Conservation (phyloP, 2,888 invertebrate genomes). For the Synergus laeviventris region DNA sequence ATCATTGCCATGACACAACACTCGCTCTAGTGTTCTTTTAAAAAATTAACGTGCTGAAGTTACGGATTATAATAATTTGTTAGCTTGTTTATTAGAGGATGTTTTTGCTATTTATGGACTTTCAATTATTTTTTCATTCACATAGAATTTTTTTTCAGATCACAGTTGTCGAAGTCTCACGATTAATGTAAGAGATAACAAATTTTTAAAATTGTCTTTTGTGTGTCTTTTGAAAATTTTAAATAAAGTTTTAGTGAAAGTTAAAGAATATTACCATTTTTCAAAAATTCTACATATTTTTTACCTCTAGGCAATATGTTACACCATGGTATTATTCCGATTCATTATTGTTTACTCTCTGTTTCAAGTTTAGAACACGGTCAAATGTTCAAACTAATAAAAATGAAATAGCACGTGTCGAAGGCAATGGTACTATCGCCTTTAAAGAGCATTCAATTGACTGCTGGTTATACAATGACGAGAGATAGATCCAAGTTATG, state of each 20-base stretch:
- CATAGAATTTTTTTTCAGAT: too few relatives aligned
- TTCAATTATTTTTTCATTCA: not conserved
- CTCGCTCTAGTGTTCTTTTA: not conserved
- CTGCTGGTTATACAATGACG: constrained; percentile 37
- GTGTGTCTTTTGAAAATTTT: too few relatives aligned
- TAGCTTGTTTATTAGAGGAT: constrained; percentile 1
- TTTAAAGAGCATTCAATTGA: constrained; percentile 44
- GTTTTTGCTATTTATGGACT: not conserved
- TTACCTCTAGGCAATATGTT: not conserved
- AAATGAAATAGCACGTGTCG: constrained; percentile 17
- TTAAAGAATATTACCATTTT: too few relatives aligned
- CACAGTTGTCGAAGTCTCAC: too few relatives aligned
- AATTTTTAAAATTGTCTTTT: too few relatives aligned
- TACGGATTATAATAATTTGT: constrained; percentile 4
- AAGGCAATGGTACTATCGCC: constrained; percentile 37
- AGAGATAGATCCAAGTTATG: constrained; percentile 36
- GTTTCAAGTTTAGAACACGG: not conserved
- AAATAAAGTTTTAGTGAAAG: too few relatives aligned
- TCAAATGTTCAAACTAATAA: constrained; percentile 1
- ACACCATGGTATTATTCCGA: too few relatives aligned
- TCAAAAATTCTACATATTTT: not conserved
- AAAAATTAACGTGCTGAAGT: constrained; percentile 21
- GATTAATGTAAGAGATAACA: too few relatives aligned
- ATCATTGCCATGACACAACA: constrained; percentile 28
- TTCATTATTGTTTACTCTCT: not conserved